A percentile compares a stretch with the other conserved stretches of the same genome.
phyloP scores from a whole-genome alignment of 2,113 vertebrate species.

The Ailuropoda melanoleuca region DNA sequence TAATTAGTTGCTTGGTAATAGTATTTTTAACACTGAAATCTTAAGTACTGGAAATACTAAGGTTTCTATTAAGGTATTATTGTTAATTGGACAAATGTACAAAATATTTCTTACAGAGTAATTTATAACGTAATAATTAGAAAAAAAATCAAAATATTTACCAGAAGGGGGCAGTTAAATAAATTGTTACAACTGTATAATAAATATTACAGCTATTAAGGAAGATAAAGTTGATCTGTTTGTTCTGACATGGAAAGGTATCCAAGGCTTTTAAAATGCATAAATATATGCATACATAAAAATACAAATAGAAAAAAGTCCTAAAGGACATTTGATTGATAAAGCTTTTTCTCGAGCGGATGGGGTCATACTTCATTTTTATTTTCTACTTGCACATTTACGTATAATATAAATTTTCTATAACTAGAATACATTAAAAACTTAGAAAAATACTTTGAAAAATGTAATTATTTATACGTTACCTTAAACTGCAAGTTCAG shows the following conservation, averaged over 20 bases:
- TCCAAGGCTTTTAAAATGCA: background rate
- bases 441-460: background rate
- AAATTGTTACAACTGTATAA: background rate
- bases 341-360: background rate
- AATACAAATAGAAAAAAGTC: background rate
- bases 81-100: background rate
- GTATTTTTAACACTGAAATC: background rate
- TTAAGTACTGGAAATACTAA: background rate
- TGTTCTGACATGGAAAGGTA: background rate
- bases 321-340: background rate
- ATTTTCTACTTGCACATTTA: background rate
- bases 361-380: conserved; percentile 1
- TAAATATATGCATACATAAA: background rate
- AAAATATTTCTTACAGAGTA: conserved; percentile 32
- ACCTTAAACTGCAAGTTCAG: conserved; percentile 98
- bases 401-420: background rate
- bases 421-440: background rate
- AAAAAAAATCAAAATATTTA: background rate
- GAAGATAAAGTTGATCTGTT: conserved; percentile 11
- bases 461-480: background rate
- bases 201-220: background rate
- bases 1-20: background rate
- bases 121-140: background rate
- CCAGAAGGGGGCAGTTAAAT: background rate
- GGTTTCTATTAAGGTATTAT: background rate